Conservation (phyloP, 2,888 invertebrate species). For the Apodemia hepburni region DNA sequence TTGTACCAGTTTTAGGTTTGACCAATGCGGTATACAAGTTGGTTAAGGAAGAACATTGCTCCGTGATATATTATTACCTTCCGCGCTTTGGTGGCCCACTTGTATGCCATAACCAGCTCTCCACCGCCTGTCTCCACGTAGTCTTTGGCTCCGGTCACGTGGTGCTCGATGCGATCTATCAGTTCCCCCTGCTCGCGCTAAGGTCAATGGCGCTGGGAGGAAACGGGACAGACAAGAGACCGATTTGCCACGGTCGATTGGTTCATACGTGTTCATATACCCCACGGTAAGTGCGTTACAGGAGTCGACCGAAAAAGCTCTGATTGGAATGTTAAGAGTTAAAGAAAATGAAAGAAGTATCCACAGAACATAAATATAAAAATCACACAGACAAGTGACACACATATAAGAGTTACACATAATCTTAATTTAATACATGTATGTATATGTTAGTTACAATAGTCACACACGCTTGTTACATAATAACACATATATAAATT, state of each 20-base stretch:
- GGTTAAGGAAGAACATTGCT: conserved; percentile 22
- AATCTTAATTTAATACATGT: conserved; percentile 35
- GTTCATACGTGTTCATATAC: conserved; percentile 63
- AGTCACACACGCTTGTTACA: conserved; percentile 45
- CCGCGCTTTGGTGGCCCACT: conserved; percentile 93
- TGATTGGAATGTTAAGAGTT: conserved; percentile 50
- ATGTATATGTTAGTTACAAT: conserved; percentile 30
- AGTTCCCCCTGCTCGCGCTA: conserved; percentile 91
- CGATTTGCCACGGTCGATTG: conserved; percentile 58
- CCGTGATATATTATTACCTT: conserved; percentile 82
- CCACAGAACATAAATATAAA: conserved; percentile 36
- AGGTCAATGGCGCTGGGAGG: conserved; percentile 62
- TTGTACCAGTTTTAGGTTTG: conserved; percentile 12
- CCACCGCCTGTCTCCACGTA: conserved; percentile 90
- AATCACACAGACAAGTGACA: conserved; percentile 37
- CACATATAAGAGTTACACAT: conserved; percentile 34
- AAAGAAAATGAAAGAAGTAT: conserved; percentile 24
- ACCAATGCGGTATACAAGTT: conserved; percentile 14
- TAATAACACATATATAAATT: conserved; percentile 44
- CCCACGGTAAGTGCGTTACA: conserved; percentile 50
- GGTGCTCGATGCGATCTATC: conserved; percentile 96
- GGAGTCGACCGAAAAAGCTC: conserved; percentile 52
- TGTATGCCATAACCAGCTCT: conserved; percentile 88
- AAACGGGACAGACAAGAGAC: conserved; percentile 46
- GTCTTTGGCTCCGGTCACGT: conserved; percentile 92